Evolutionary conservation across 2,113 vertebrate species (phyloP).

Genomic region (Rhinoderma darwinii): DNA sequence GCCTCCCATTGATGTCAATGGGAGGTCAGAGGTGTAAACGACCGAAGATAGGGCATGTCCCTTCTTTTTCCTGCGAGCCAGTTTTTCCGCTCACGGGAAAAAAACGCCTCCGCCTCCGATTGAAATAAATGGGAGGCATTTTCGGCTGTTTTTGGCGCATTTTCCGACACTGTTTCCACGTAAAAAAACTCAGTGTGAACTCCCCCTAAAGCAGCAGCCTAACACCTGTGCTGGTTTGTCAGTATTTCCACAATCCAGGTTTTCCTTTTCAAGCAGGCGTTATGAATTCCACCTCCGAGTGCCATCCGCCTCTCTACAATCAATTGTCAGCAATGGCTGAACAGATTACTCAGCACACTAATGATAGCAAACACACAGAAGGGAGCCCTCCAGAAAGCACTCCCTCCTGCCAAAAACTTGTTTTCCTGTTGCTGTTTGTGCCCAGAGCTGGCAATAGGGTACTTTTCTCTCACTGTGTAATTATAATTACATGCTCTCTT

Average conservation of each 20-base stretch:
- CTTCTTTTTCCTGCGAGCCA: too few relatives aligned
- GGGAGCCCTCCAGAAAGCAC: conserved; percentile 1
- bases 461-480: conserved; percentile 8
- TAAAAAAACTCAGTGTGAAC: too few relatives aligned
- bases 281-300: background rate
- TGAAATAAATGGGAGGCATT: too few relatives aligned
- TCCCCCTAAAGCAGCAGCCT: background rate
- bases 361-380: conserved; percentile 42
- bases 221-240: background rate
- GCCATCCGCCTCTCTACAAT: background rate
- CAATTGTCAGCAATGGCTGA: background rate
- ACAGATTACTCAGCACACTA: conserved; percentile 34
- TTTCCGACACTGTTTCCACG: too few relatives aligned
- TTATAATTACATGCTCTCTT: conserved; percentile 8
- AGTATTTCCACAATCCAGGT: too few relatives aligned
- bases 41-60: too few relatives aligned
- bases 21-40: too few relatives aligned
- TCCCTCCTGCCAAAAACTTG: conserved; percentile 37
- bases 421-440: conserved; percentile 47
- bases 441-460: conserved; percentile 32
- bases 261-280: too few relatives aligned
- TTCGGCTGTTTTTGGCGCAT: too few relatives aligned
- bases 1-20: too few relatives aligned
- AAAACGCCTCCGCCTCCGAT: too few relatives aligned
- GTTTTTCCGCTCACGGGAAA: too few relatives aligned